phyloP scores from a whole-genome alignment of 2,888 invertebrate genomes.

The Thereva nobilitata region DNA sequence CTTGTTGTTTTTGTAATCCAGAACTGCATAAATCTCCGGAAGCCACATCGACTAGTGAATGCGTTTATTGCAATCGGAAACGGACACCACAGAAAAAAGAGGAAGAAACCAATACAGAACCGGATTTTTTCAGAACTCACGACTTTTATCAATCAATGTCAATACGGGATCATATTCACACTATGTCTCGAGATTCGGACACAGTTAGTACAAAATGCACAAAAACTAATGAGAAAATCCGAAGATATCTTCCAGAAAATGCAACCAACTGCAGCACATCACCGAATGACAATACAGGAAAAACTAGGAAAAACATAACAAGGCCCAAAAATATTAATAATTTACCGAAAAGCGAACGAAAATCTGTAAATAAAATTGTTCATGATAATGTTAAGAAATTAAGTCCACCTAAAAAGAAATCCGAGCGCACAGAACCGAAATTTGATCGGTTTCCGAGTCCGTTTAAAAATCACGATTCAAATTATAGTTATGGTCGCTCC shows the following conservation, averaged over 20 bases:
- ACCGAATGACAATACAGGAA: not conserved
- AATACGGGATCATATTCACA: conserved; percentile 42
- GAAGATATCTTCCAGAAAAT: conserved; percentile 40
- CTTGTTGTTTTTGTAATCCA: conserved; percentile 44
- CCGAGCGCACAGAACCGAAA: conserved; percentile 39
- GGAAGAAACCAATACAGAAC: conserved; percentile 39
- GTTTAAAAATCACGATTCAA: conserved; percentile 31
- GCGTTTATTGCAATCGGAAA: conserved; percentile 39
- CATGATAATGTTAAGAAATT: conserved; percentile 26
- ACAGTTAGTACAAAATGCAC: conserved; percentile 43
- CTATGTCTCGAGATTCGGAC: conserved; percentile 42
- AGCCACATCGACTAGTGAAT: conserved; percentile 10
- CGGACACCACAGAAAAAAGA: conserved; percentile 35
- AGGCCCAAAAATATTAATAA: conserved; percentile 39
- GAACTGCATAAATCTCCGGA: conserved; percentile 36
- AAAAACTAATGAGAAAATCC: conserved; percentile 42
- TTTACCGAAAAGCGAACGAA: conserved; percentile 27
- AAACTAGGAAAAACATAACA: conserved; percentile 32
- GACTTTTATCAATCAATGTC: conserved; percentile 40
- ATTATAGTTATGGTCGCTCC: conserved; percentile 40
- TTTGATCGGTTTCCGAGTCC: conserved; percentile 44
- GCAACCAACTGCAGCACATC: conserved; percentile 1
- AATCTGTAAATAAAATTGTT: conserved; percentile 31
- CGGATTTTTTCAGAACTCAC: conserved; percentile 37
- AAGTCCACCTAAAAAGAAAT: conserved; percentile 33